Evolutionary conservation across 2,113 vertebrate genomes (phyloP), one percentile per base, ranked within the genome.

Genomic region (Mustela lutreola): DNA sequence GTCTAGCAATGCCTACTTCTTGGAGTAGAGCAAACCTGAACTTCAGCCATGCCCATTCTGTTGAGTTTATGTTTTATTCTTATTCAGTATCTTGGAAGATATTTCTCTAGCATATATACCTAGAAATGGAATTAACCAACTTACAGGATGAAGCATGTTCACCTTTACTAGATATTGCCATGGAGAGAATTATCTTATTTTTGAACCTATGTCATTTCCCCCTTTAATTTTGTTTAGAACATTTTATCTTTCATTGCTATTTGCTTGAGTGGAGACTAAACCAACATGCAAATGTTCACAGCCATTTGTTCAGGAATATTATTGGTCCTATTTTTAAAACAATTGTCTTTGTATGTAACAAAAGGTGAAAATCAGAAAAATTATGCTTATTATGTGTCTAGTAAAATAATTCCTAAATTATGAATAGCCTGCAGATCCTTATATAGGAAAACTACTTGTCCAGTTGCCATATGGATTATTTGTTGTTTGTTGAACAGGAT

Each of bases 321-420:
- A 82, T 60, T 11, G 24, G 3, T 65, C 91, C 50, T 63, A 50
- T 70, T 86, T 91, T 91, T 42, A 19, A 92, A 53, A 81, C 48
- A 16, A 53, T 22, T 28, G 70, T 71, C 24, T 91, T 24, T 84
- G 3, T 58, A 39, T 48, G 2, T 56, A 94, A 94, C 4, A 80
- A 62, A 65, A 86, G 5, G 2, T 83, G 19, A 89, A 26, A 97
- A 89, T 81, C 73, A 91, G 93, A 80, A 94, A 82, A 79, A 60
- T 73, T 50, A 82, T 73, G 94, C 26, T 81, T 67, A 73, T 14
- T 28, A 53, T 50, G 4, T 71, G 3, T 81, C 60, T 83, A 21
- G 7, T 48, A 65, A 24, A 90, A 50, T 31, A 82, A 73, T 45
- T 39, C 11, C 21, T 95, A 28, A 26, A 73, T 33, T 79, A 86